Evolutionary conservation across 2,888 invertebrate species (phyloP).

Genomic region (Spodoptera picta): DNA sequence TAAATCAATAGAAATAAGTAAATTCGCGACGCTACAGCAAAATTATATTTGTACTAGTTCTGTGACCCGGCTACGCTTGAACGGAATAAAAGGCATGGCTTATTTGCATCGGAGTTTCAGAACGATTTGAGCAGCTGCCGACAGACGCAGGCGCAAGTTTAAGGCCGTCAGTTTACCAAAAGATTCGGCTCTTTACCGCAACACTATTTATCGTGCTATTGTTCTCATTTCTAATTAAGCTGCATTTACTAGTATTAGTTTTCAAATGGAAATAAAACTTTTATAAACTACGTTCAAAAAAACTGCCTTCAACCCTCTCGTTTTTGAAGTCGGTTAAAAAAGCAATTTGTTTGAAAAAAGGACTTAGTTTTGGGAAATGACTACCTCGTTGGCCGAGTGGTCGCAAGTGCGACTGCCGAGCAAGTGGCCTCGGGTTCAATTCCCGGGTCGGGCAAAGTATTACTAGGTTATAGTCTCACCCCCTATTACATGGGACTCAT

Average conservation of each 20-base stretch:
- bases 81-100: constrained; percentile 76
- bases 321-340: too few species aligned
- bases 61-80: constrained; percentile 85
- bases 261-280: constrained; percentile 10
- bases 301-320: too few species aligned
- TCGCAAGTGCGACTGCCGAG: too few species aligned
- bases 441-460: too few species aligned
- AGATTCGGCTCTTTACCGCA: constrained; percentile 53
- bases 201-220: constrained; percentile 52
- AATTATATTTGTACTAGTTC: constrained; percentile 83
- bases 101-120: constrained; percentile 71
- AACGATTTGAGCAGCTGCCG: constrained; percentile 65
- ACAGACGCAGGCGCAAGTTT: constrained; percentile 29
- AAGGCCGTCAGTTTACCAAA: constrained; percentile 44
- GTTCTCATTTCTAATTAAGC: constrained; percentile 50
- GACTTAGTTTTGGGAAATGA: too few species aligned
- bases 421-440: too few species aligned
- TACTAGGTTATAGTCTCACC: too few species aligned
- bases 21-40: constrained; percentile 63
- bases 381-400: too few species aligned
- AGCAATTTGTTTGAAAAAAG: too few species aligned
- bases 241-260: constrained; percentile 43
- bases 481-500: too few species aligned
- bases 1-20: constrained; percentile 57
- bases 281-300: too few species aligned